Base-by-base conservation (phyloP, 1,140 invertebrate genomes). In the Sycophaga agraensis region DNA sequence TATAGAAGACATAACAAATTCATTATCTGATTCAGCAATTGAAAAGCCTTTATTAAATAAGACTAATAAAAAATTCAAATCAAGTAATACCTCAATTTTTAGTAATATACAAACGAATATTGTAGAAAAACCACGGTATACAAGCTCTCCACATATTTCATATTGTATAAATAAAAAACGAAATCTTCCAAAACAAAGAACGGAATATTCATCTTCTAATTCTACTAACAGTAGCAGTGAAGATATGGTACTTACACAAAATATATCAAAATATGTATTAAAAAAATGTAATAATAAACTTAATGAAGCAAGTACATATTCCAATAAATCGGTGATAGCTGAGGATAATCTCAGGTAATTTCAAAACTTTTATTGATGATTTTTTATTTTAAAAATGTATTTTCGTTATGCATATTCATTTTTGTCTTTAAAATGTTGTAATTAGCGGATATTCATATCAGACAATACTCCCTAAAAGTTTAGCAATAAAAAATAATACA, bases 71-170 rank as follows among this genome's bases (percentile, higher is more conserved):
- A 56, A 39, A 22, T 50, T 62, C 0, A 56, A 43, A 37, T 53
- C 53, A 24, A 45, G 21, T 43, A 49, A 50, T 49, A 50, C 14
- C 17, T 4, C 14, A 46, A 24, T n/a, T 11, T 14, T 35, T 1
- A 19, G 9, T 22, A 40, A 22, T 51, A 8, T 2, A 11, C 26
- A 43, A 14, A 54, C 51, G 53, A 63, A 28, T 26, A 45, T 5
- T 45, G 57, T 63, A 28, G 31, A 63, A 35, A 26, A 58, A 35
- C 59, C 55, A 40, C 51, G 58, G 43, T 58, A 48, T 22, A 53
- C 64, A 31, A 66, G 64, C 35, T 62, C 64, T 17, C 64, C 59
- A 19, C 40, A 49, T 21, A n/a, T 50, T 34, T 14, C 17, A 37
- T n/a, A 19, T 4, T 3, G 17, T 28, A 39, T 7, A 17, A 19